Evolutionary conservation across 92 coral and sea anemone genomes (phyloP).

Genomic region (Porites lobata): DNA sequence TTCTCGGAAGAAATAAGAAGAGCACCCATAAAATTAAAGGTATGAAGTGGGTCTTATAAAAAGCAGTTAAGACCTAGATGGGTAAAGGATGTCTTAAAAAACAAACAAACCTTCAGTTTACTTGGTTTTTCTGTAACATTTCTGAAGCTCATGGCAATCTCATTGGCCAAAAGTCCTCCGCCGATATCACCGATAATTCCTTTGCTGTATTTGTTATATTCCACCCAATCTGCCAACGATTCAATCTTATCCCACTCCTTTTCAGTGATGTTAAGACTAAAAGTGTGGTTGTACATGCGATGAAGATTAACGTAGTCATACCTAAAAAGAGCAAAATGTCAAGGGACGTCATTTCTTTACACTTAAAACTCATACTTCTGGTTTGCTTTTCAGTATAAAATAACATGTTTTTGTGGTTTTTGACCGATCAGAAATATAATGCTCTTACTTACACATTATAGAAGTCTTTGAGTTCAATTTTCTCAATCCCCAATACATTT

Average conservation of each 20-base stretch:
- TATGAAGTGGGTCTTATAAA: no score
- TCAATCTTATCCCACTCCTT: conserved; percentile 66
- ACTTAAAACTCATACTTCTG: neutral
- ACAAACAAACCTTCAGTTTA: conserved; percentile 56
- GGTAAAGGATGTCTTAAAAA: no score
- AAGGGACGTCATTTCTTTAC: no score
- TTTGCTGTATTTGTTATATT: conserved; percentile 77
- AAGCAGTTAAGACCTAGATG: no score
- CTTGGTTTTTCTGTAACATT: conserved; percentile 27
- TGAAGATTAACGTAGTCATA: conserved; percentile 86
- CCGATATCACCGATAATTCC: conserved; percentile 71
- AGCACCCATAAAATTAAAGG: no score
- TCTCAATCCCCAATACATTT: conserved; percentile 53
- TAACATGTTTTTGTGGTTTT: no score
- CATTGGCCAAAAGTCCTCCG: conserved; percentile 78
- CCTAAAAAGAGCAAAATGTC: conserved; percentile 25
- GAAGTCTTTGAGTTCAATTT: conserved; percentile 71
- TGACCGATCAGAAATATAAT: neutral
- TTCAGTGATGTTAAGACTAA: conserved; percentile 66
- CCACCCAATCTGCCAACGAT: conserved; percentile 80
- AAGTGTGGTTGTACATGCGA: conserved; percentile 67
- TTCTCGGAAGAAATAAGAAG: no score
- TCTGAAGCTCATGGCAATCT: conserved; percentile 62
- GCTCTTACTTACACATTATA: conserved; percentile 81
- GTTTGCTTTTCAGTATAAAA: neutral